Base-by-base conservation (phyloP, 2,797 vertebrate species). In the Zenarchopterus dispar region DNA sequence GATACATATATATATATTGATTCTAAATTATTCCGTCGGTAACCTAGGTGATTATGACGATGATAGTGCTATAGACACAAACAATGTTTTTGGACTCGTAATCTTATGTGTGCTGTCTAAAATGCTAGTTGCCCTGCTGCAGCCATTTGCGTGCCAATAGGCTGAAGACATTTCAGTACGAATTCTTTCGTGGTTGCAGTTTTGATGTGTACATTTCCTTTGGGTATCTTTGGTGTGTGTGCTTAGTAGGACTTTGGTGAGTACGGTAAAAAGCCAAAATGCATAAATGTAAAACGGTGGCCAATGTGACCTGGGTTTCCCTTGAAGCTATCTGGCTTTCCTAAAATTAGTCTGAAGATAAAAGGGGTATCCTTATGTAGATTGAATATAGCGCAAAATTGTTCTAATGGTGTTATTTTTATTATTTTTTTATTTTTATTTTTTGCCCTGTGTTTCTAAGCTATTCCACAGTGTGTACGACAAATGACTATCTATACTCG, bases 401-500 rank as follows among this genome's bases (percentile, higher is more conserved):
- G 89, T 92, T 89, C 77, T 77, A 71, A 78, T 85, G 73, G 84
- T 92, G 91, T 88, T 79, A 36, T 36, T 73, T 82, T 84, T 72
- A 82, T n/a, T n/a, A n/a, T n/a, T 83, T 82, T 81, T 85, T 85
- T 84, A 82, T 73, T 82, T 84, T 73, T 80, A 82, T 83, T 81
- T 84, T 85, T 84, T 84, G 85, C 85, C 87, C 79, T 84, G 87
- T 90, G 86, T 92, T 92, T 92, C 65, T 66, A 84, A 82, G 88
- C 84, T 92, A 78, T 89, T 89, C 75, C 85, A 88, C 86, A 76
- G 86, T 92, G 92, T 93, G 93, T 94, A 91, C 88, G 89, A 92
- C 89, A 82, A 92, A 90, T 82, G 81, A 89, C 79, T 90, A 92
- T 92, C 88, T 94, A 89, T 94, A 93, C 91, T 94, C 92, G 71